phyloP scores from a whole-genome alignment of 2,113 vertebrate species.

The Oceanodroma tethys region DNA sequence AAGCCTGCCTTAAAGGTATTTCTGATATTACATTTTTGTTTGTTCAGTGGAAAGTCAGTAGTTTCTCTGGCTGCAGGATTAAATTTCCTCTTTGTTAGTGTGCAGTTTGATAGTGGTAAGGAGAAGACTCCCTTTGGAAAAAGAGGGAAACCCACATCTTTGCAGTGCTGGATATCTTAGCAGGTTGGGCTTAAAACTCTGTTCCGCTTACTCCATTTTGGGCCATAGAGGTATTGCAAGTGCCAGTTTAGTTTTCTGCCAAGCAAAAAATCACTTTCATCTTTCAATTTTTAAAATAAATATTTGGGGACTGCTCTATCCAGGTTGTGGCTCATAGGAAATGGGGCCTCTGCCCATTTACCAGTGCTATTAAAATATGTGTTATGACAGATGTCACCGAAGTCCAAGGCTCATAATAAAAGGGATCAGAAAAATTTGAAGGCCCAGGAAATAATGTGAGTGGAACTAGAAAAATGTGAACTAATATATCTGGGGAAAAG shows the following conservation, averaged over 20 bases:
- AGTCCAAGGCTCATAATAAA: not conserved
- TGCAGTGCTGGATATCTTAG: not conserved
- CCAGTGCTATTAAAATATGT: not conserved
- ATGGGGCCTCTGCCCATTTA: not conserved
- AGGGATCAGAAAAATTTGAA: not conserved
- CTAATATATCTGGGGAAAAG: not conserved
- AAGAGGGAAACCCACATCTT: not conserved
- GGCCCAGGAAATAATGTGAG: not conserved
- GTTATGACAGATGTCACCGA: not conserved
- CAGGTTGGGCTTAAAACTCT: not conserved
- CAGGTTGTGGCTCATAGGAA: not conserved
- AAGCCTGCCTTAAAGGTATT: constrained; percentile 37
- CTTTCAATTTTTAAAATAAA: not conserved
- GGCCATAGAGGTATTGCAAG: not conserved
- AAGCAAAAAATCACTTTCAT: not conserved
- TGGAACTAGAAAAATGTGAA: not conserved
- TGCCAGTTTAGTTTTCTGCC: not conserved
- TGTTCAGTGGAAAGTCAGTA: not conserved
- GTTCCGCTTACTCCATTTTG: not conserved
- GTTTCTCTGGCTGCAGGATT: not conserved
- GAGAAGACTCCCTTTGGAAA: not conserved
- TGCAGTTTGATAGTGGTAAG: not conserved
- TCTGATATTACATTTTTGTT: constrained; percentile 34
- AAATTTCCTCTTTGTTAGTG: not conserved
- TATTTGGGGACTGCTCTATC: not conserved